These are phyloP conservation scores for Spilosoma lubricipeda DNA, from an alignment of 2,888 invertebrate species.

Conservation along the genomic window DNA sequence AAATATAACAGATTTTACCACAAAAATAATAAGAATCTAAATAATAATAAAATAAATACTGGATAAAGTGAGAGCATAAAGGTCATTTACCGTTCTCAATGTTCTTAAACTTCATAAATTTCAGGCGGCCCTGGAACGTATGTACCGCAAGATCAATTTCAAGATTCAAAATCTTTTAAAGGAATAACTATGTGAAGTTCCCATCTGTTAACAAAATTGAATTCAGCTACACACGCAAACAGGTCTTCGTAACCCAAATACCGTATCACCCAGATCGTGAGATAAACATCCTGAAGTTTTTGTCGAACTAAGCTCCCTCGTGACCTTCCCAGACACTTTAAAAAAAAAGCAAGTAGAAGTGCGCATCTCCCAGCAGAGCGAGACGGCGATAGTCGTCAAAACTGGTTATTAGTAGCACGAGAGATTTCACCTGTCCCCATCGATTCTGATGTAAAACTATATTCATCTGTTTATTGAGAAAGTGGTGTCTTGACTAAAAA, in stretches of 20 bases:
- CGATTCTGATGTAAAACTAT: conserved; percentile 58
- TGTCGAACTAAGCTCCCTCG: conserved; percentile 40
- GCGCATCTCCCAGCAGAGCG: conserved; percentile 57
- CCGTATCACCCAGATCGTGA: conserved; percentile 52
- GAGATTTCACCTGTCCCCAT: conserved; percentile 72
- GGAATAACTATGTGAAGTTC: not conserved
- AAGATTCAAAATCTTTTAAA: not conserved
- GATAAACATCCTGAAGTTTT: conserved; percentile 52
- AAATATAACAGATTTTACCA: not conserved
- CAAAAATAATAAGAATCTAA: not conserved
- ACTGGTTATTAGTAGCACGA: conserved; percentile 75
- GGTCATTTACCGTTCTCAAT: not conserved
- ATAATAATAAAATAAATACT: not conserved
- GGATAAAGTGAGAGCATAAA: not conserved
- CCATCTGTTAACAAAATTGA: conserved; percentile 42
- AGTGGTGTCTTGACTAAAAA: conserved; percentile 54
- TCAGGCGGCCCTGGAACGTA: not conserved
- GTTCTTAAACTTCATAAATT: not conserved
- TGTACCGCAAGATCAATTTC: not conserved
- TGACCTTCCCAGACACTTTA: conserved; percentile 56
- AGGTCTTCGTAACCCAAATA: conserved; percentile 55
- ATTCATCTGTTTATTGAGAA: conserved; percentile 58
- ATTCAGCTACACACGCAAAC: conserved; percentile 49
- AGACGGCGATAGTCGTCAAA: conserved; percentile 51
- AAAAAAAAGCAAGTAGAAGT: conserved; percentile 35